Base-by-base conservation (phyloP, 2,888 invertebrate genomes). In the Brachylomia viminalis region DNA sequence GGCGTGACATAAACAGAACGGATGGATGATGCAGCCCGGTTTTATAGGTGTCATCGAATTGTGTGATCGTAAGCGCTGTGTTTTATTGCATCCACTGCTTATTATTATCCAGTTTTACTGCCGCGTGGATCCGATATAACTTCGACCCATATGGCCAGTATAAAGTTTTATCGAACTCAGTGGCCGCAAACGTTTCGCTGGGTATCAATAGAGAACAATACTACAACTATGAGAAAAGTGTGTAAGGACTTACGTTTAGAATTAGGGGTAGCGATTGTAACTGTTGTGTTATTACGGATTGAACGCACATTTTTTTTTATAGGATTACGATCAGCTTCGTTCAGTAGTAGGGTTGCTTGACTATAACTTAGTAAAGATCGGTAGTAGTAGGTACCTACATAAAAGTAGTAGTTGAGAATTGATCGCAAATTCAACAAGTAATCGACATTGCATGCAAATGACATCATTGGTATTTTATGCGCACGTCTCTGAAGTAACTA, bases 1-100 rank as follows among this genome's bases (percentile, higher is more conserved):
- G 88, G 84, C 86, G 90, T 88, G 88, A 90, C 87, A 91, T 92
- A 92, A 92, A 93, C 88, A 86, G 87, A 87, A 84, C 82, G 86
- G 91, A 91, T 88, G 90, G 90, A 87, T 87, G 88, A 91, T 92
- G 91, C 91, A 89, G 90, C 86, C 85, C 85, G 77, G 88, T 92
- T 94, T 94, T 94, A 94, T 92, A 88, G 89, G 85, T 91, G 92
- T 92, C 93, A 92, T 92, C 91, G 92, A 92, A 92, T 93, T 91
- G 91, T 90, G 90, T 88, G 91, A 87, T 90, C 91, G 91, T 93
- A 92, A 92, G 91, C 90, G 88, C 81, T 88, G 84, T 90, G 91
- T 92, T 93, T 93, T 94, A 93, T 92, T 90, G 91, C 88, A 90
- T 82, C 88, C 89, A 92, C 89, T 92, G 90, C 92, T 93, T 93